Conservation (phyloP, 1,140 invertebrate genomes). For the Apis dorsata region DNA sequence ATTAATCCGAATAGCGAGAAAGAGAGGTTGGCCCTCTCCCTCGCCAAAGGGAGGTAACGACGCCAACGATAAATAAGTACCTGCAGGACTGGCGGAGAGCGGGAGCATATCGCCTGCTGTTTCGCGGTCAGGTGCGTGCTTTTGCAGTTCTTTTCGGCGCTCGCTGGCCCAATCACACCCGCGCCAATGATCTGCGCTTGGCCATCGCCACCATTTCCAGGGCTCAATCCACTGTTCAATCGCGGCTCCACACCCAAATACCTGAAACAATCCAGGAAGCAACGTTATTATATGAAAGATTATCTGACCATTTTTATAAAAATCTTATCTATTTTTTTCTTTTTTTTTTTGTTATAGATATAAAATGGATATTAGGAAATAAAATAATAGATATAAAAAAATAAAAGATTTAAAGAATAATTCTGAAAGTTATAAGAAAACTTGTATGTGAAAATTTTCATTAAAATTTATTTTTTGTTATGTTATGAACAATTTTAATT, state of each 20-base stretch:
- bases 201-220: slow-evolving; percentile 52
- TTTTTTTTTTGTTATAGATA: no score
- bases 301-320: background rate
- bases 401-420: no score
- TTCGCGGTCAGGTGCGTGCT: slow-evolving; percentile 76
- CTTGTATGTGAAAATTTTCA: no score
- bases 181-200: slow-evolving; percentile 56
- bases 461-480: no score
- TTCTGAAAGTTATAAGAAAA: no score
- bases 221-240: slow-evolving; percentile 65
- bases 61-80: slow-evolving; percentile 64
- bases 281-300: slow-evolving; percentile 5
- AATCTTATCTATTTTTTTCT: background rate
- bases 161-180: slow-evolving; percentile 76
- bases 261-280: slow-evolving; percentile 69
- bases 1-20: slow-evolving; percentile 53
- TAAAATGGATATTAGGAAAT: no score
- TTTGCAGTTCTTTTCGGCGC: slow-evolving; percentile 78
- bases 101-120: slow-evolving; percentile 77
- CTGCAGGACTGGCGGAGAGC: slow-evolving; percentile 77
- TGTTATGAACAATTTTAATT: no score
- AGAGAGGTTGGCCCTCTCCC: slow-evolving; percentile 14
- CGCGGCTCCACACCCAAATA: slow-evolving; percentile 76
- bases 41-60: no score
- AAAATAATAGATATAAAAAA: no score